phyloP scores from a whole-genome alignment of 2,113 vertebrate genomes.

The Seriola aureovittata region DNA sequence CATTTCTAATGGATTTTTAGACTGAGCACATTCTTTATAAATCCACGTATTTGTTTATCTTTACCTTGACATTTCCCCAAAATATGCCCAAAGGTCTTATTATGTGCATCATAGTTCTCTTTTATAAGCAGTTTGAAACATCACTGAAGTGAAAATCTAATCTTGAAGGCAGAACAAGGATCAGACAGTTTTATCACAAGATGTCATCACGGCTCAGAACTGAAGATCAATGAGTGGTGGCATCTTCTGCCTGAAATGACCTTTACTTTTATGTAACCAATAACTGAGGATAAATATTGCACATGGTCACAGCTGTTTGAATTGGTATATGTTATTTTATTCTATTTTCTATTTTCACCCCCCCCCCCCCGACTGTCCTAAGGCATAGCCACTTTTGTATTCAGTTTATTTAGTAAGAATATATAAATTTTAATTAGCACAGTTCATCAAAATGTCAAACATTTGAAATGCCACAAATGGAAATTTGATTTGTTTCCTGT shows the following conservation, averaged over 20 bases:
- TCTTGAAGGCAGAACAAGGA: conserved; percentile 16
- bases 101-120: not conserved
- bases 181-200: conserved; percentile 32
- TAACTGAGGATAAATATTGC: not conserved
- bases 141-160: conserved; percentile 15
- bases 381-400: not conserved
- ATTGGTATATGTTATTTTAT: not conserved
- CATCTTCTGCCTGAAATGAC: conserved; percentile 22
- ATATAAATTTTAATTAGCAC: not conserved
- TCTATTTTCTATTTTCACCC: not conserved
- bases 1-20: conserved; percentile 2
- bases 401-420: not conserved
- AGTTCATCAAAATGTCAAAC: conserved; percentile 14
- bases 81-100: not conserved
- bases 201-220: conserved; percentile 30
- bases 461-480: not conserved
- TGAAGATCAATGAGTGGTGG: conserved; percentile 33
- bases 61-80: not conserved
- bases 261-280: conserved; percentile 31
- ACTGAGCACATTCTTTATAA: not conserved
- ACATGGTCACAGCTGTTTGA: not conserved
- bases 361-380: not conserved
- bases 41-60: not conserved
- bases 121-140: not conserved
- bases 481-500: conserved; percentile 6